A percentile compares a stretch with the other conserved stretches of the same genome.
phyloP scores from a whole-genome alignment of 2,888 invertebrate species.

The Hydraecia micacea region DNA sequence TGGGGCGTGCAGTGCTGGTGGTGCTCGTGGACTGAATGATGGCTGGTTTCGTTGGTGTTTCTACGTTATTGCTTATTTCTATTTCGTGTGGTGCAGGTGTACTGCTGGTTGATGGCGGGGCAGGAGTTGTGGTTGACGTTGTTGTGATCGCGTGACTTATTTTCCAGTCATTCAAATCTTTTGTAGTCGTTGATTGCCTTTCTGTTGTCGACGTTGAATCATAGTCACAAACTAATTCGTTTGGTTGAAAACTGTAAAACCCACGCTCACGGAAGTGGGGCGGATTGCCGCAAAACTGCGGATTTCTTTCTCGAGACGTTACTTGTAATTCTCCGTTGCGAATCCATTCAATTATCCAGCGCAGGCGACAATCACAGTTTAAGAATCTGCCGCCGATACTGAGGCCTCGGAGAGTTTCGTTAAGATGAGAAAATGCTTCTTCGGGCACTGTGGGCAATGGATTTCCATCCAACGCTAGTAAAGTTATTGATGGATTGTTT shows the following conservation, averaged over 20 bases:
- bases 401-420: slow-evolving; percentile 95
- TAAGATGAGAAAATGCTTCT: slow-evolving; percentile 94
- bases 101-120: slow-evolving; percentile 71
- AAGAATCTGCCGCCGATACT: slow-evolving; percentile 97
- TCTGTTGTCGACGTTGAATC: slow-evolving; percentile 76
- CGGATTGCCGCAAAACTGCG: slow-evolving; percentile 97
- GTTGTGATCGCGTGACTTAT: slow-evolving; percentile 76
- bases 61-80: slow-evolving; percentile 70
- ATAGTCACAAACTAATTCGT: slow-evolving; percentile 92
- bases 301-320: slow-evolving; percentile 97
- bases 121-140: slow-evolving; percentile 70
- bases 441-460: slow-evolving; percentile 96
- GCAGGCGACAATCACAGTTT: slow-evolving; percentile 96
- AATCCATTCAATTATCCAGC: slow-evolving; percentile 98
- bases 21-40: slow-evolving; percentile 70
- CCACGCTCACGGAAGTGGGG: slow-evolving; percentile 94
- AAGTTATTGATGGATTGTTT: slow-evolving; percentile 95
- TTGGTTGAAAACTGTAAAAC: slow-evolving; percentile 96
- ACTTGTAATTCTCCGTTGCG: slow-evolving; percentile 96
- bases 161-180: slow-evolving; percentile 72
- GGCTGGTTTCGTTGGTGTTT: slow-evolving; percentile 73
- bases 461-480: slow-evolving; percentile 97
- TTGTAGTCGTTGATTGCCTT: slow-evolving; percentile 69
- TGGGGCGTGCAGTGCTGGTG: slow-evolving; percentile 79
- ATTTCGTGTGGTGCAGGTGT: slow-evolving; percentile 72